A percentile compares a stretch with the other conserved stretches of the same genome.
phyloP scores from a whole-genome alignment of 2,797 vertebrate genomes.

The Clarias laeviceps region DNA sequence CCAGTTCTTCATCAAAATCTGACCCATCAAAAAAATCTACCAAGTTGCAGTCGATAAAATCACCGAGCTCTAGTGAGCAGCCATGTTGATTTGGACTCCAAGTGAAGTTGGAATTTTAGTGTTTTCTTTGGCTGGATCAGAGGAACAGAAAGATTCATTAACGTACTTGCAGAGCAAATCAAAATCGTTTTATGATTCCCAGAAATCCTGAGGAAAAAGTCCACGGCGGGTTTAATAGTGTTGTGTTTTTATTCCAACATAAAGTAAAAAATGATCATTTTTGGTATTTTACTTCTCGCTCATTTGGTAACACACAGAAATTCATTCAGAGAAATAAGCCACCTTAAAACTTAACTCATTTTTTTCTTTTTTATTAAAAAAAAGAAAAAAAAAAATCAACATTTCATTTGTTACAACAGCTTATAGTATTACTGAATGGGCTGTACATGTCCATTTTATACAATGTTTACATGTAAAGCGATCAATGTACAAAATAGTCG shows the following conservation, averaged over 20 bases:
- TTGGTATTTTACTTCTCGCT: not conserved
- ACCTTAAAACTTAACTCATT: slow-evolving; percentile 74
- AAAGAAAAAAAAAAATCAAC: slow-evolving; percentile 76
- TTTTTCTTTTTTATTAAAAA: slow-evolving; percentile 89
- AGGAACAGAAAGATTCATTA: not conserved
- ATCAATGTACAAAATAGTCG: slow-evolving; percentile 82
- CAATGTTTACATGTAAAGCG: slow-evolving; percentile 86
- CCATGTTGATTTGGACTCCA: not conserved
- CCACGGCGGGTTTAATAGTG: not conserved
- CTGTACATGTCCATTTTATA: slow-evolving; percentile 84
- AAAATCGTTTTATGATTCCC: not conserved
- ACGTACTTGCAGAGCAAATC: not conserved
- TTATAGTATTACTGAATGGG: slow-evolving; percentile 86
- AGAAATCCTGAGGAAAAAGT: not conserved
- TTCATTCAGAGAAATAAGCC: not conserved
- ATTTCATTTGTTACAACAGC: slow-evolving; percentile 92
- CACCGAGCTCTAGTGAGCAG: not conserved
- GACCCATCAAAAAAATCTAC: too few species aligned
- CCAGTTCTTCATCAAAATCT: too few species aligned
- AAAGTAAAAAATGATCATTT: too few species aligned
- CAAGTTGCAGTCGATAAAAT: too few species aligned
- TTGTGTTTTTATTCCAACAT: not conserved
- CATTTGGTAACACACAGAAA: not conserved
- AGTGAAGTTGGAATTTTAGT: not conserved
- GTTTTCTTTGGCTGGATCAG: not conserved